A percentile compares a stretch with the other conserved stretches of the same genome.
These are phyloP conservation scores for Tragelaphus imberbis DNA, from an alignment of 2,113 vertebrate genomes.

Conservation along the genomic window DNA sequence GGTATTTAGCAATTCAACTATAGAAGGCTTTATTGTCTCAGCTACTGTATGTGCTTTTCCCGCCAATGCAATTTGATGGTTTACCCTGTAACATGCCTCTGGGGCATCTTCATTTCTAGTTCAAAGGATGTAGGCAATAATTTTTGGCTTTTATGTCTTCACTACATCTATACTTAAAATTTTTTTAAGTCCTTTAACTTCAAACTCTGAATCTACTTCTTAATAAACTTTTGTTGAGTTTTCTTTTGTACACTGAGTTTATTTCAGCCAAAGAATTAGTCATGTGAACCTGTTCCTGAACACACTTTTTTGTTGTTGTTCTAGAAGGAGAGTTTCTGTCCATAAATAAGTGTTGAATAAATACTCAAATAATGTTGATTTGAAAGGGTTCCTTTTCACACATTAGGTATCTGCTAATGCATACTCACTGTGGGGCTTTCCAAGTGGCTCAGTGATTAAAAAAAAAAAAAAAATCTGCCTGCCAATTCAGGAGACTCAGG, in stretches of 20 bases:
- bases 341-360: not conserved
- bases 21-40: not conserved
- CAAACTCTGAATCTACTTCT: not conserved
- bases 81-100: not conserved
- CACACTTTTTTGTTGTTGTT: not conserved
- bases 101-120: not conserved
- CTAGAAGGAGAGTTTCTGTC: not conserved
- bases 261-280: not conserved
- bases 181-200: constrained; percentile 29
- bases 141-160: not conserved
- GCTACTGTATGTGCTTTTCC: not conserved
- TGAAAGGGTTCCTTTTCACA: not conserved
- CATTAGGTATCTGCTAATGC: not conserved
- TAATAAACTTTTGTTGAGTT: constrained; percentile 1
- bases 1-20: not conserved
- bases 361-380: not conserved
- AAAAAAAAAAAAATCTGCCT: not conserved
- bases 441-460: not conserved
- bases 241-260: constrained; percentile 5
- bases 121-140: not conserved
- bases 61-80: not conserved
- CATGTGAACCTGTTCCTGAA: constrained; percentile 3
- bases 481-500: not conserved
- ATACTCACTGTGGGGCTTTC: not conserved
- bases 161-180: constrained; percentile 8